A percentile compares a stretch with the other conserved stretches of the same genome.
These are phyloP conservation scores for Betta splendens DNA, from an alignment of 2,797 vertebrate genomes.

Conservation along the genomic window DNA sequence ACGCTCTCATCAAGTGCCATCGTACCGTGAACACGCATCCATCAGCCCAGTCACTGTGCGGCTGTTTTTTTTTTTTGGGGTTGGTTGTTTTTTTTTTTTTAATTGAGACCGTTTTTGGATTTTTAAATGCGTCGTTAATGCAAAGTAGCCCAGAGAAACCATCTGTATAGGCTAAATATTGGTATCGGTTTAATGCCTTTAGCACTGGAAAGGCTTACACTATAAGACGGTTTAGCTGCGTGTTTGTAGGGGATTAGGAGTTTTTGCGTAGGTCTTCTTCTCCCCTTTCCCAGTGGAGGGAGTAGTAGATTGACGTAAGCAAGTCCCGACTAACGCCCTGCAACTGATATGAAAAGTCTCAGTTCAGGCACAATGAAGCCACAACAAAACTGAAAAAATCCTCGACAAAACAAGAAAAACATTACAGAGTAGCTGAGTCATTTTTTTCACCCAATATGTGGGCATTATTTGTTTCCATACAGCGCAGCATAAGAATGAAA, in stretches of 20 bases:
- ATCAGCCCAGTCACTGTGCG: conserved; percentile 23
- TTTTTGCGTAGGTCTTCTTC: conserved; percentile 6
- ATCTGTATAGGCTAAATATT: no score
- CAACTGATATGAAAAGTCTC: conserved; percentile 28
- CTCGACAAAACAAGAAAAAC: conserved; percentile 15
- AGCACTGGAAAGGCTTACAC: not conserved
- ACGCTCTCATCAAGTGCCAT: conserved; percentile 55
- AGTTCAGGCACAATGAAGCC: conserved; percentile 19
- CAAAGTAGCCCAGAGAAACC: no score
- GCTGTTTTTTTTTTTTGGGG: no score
- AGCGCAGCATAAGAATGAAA: conserved; percentile 5
- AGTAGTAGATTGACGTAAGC: conserved; percentile 37
- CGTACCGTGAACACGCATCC: conserved; percentile 63
- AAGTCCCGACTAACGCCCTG: conserved; percentile 24
- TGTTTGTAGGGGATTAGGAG: conserved; percentile 14
- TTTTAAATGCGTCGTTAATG: no score
- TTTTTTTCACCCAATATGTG: not conserved
- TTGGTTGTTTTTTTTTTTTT: no score
- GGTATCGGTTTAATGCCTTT: not conserved
- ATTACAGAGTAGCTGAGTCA: conserved; percentile 1
- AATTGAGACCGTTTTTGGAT: conserved; percentile 17
- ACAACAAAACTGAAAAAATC: conserved; percentile 16
- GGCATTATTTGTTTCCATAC: conserved; percentile 10
- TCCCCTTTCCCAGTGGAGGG: conserved; percentile 11
- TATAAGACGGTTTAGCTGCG: conserved; percentile 2